Base-by-base conservation (phyloP, 2,888 invertebrate genomes). In the Drosophila prolongata region DNA sequence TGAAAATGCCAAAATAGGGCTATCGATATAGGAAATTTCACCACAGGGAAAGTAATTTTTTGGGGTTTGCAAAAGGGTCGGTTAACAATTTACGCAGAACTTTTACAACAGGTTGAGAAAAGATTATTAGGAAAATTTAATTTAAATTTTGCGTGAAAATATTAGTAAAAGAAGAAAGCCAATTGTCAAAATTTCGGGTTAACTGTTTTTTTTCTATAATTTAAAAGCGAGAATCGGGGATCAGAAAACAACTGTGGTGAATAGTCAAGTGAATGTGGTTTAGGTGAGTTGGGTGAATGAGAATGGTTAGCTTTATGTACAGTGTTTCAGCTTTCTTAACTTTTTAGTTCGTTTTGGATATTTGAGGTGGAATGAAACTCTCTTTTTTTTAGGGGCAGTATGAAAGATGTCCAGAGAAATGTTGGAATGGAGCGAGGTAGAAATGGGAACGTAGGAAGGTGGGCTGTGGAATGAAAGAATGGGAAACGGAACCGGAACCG, bases 281-380 rank as follows among this genome's bases (percentile, higher is more conserved):
- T 27, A 66, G 47, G 66, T 66, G 66, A 60, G 14, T 54, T 50
- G 34, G 40, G 66, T 66, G 66, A 66, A 66, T 64, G 66, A 66
- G n/a, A 53, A 65, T 68, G 66, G 44, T 49, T 52, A 66, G 64
- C 66, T 64, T 64, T 66, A 66, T 66, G 66, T 66, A 66, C 66
- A 66, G 65, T 66, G 66, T 66, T 66, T 64, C 64, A 53, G 65
- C 64, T 53, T 58, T 54, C 47, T 14, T 46, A 16, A 40, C 47
- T 50, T 27, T 53, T 53, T 16, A 30, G 40, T 61, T 11, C 16
- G 3, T 19, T 14, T 38, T 40, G 10, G 42, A 11, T 49, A 16
- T 19, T 47, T 42, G 24, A n/a, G 14, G 24, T 49, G 42, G 42
- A 61, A 58, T 58, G 62, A 24, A 54, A 35, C 59, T 54, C 34